Conservation (phyloP, 2,797 vertebrate species). For the Carapus acus region DNA sequence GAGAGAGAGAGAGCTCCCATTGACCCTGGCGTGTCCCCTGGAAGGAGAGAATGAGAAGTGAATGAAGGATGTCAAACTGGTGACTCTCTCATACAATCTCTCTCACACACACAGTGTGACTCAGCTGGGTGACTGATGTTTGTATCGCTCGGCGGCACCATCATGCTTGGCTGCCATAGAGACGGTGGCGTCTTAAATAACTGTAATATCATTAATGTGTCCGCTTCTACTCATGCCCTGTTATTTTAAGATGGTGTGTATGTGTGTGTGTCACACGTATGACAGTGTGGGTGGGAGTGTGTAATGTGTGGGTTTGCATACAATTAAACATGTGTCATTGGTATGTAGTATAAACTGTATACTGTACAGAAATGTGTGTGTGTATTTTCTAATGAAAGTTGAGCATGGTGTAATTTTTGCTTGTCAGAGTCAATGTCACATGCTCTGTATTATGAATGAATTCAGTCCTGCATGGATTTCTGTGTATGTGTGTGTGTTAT, state of each 20-base stretch:
- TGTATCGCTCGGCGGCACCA: constrained; percentile 55
- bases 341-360: constrained; percentile 10
- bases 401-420: neutral
- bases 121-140: constrained; percentile 64
- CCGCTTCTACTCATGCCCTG: constrained; percentile 64
- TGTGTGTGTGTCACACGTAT: constrained; percentile 13
- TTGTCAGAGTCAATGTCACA: neutral
- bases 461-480: neutral
- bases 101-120: constrained; percentile 49
- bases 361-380: constrained; percentile 18
- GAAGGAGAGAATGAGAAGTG: constrained; percentile 26
- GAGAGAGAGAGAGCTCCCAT: constrained; percentile 23
- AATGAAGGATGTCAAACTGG: constrained; percentile 43
- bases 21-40: constrained; percentile 40
- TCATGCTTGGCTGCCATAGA: constrained; percentile 50
- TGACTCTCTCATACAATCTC: constrained; percentile 35
- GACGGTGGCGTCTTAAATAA: constrained; percentile 60
- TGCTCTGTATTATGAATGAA: too few species aligned
- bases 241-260: constrained; percentile 57
- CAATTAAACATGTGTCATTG: neutral
- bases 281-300: neutral
- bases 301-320: constrained; percentile 4
- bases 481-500: constrained; percentile 46
- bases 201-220: constrained; percentile 69
- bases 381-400: constrained; percentile 6